These are phyloP conservation scores for Trichechus manatus DNA, from an alignment of 2,113 vertebrate species.

Conservation along the genomic window DNA sequence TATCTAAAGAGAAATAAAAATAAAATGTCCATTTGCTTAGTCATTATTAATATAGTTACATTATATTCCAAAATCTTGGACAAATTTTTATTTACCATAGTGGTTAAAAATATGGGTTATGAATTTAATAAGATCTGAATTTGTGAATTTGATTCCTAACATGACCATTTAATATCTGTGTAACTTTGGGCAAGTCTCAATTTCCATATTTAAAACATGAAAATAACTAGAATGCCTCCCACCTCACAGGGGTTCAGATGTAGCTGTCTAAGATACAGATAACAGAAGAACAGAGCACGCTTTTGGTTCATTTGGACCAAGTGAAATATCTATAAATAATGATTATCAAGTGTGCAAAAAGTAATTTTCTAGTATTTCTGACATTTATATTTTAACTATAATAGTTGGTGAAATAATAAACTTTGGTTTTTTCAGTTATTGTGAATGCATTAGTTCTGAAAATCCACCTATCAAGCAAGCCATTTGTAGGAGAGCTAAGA, in stretches of 20 bases:
- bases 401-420: background rate
- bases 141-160: background rate
- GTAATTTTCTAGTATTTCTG: background rate
- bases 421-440: background rate
- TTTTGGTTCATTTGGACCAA: background rate
- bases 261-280: background rate
- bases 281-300: background rate
- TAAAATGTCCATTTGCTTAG: background rate
- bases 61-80: background rate
- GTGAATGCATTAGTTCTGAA: background rate
- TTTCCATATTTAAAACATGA: background rate
- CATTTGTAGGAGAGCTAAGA: background rate
- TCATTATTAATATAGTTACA: constrained; percentile 29
- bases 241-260: background rate
- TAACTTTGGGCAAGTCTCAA: background rate
- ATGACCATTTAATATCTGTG: background rate
- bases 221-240: background rate
- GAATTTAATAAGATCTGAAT: background rate
- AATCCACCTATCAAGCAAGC: background rate
- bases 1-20: constrained; percentile 19
- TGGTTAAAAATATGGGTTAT: background rate
- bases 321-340: background rate
- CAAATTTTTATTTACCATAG: background rate
- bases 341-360: background rate
- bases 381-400: background rate